Conservation (phyloP, 2,797 vertebrate genomes). For the Spheniscus humboldti region DNA sequence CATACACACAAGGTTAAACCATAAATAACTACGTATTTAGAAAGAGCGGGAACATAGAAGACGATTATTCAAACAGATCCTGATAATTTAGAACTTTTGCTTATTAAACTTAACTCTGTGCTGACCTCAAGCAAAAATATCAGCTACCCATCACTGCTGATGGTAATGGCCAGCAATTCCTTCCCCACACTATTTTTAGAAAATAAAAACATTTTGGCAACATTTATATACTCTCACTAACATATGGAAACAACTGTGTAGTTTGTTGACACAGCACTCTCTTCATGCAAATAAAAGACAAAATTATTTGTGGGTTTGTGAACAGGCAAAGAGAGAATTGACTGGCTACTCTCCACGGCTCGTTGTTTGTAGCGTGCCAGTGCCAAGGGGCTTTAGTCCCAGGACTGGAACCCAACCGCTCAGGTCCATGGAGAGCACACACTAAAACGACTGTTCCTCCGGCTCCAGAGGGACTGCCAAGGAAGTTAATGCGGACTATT, state of each 20-base stretch:
- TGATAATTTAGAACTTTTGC: neutral
- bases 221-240: neutral
- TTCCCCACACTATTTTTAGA: neutral
- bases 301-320: neutral
- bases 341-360: neutral
- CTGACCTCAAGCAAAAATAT: neutral
- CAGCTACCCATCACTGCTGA: neutral
- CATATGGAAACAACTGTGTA: rapidly evolving
- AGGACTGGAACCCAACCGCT: neutral
- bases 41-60: neutral
- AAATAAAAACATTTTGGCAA: neutral
- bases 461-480: neutral
- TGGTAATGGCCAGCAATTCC: neutral
- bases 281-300: neutral
- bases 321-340: neutral
- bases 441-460: neutral
- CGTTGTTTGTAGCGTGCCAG: rapidly evolving
- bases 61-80: neutral
- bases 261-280: neutral
- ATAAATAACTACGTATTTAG: neutral
- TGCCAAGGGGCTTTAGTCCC: neutral
- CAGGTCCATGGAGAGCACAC: neutral
- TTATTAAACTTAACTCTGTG: neutral
- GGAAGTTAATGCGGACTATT: neutral
- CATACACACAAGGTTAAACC: neutral